Percentiles rank a stretch among this genome's conserved stretches.
These are phyloP conservation scores for Desoria tigrina DNA, from an alignment of 2,888 invertebrate species.

Conservation along the genomic window DNA sequence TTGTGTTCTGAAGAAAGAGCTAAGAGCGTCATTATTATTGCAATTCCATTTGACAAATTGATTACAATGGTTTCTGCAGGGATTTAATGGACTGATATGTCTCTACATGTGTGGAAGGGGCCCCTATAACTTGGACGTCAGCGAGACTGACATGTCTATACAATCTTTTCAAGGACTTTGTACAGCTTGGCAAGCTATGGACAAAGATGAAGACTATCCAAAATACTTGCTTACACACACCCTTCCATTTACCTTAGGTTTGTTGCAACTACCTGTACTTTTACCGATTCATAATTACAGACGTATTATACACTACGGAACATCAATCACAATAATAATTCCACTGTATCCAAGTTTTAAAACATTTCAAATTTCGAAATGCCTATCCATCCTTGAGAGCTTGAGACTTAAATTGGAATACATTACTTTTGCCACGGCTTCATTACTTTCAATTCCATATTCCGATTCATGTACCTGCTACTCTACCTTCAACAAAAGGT, in stretches of 20 bases:
- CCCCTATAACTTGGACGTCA: slow-evolving; percentile 44
- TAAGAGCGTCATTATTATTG: background rate
- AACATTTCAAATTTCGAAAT: no score
- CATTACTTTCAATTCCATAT: no score
- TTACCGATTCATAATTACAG: background rate
- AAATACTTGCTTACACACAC: slow-evolving; percentile 29
- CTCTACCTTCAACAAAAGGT: no score
- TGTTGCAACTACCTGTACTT: slow-evolving; percentile 16
- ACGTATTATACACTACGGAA: background rate
- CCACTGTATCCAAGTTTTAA: no score
- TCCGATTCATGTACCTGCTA: no score
- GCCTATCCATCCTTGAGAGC: no score
- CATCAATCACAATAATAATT: background rate
- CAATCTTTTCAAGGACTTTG: slow-evolving; percentile 48
- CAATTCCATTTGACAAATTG: background rate
- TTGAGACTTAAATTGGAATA: no score
- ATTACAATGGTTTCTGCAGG: slow-evolving; percentile 32
- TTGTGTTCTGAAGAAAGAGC: no score
- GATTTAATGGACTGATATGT: slow-evolving; percentile 47
- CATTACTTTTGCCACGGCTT: no score
- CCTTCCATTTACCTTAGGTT: slow-evolving; percentile 48
- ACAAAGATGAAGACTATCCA: slow-evolving; percentile 49
- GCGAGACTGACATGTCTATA: slow-evolving; percentile 47
- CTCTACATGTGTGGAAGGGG: slow-evolving; percentile 47
- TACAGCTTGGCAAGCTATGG: slow-evolving; percentile 47